A percentile compares a stretch with the other conserved stretches of the same genome.
Conservation (phyloP, 1,140 invertebrate species). For the Carcinoscorpius rotundicauda region DNA sequence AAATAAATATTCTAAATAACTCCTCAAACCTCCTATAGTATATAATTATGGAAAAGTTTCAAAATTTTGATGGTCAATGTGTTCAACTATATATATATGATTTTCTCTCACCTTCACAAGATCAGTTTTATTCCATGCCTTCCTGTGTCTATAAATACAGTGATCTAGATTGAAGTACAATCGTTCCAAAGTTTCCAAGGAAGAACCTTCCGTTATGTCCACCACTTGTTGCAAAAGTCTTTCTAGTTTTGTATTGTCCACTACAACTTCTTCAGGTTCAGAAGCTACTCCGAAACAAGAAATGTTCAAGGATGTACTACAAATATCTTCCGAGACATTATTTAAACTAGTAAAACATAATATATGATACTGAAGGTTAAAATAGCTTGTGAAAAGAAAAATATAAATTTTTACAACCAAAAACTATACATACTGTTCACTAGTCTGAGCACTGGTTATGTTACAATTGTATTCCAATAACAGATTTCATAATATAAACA, state of each 20-base stretch:
- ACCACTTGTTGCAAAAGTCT: constrained; percentile 28
- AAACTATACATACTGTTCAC: constrained; percentile 13
- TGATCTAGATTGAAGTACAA: constrained; percentile 31
- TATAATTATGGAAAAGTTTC: too few species aligned
- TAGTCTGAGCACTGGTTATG: too few species aligned
- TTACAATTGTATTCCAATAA: too few species aligned
- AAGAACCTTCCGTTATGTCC: constrained; percentile 27
- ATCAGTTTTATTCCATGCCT: constrained; percentile 27
- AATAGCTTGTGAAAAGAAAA: background rate
- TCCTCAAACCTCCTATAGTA: too few species aligned
- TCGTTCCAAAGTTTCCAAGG: constrained; percentile 30
- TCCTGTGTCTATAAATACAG: constrained; percentile 29
- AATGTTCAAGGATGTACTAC: too few species aligned
- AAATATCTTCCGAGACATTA: background rate
- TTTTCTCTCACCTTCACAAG: constrained; percentile 25
- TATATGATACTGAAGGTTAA: background rate
- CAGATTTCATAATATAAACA: too few species aligned
- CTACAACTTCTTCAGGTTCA: constrained; percentile 6
- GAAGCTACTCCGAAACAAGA: background rate
- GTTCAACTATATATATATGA: too few species aligned
- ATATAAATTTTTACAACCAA: background rate
- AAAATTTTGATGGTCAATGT: too few species aligned
- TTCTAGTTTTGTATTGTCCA: constrained; percentile 20
- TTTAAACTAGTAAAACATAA: background rate
- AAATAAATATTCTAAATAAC: too few species aligned